Evolutionary conservation across 2,888 invertebrate species (phyloP), one percentile per base, ranked within the genome.

Genomic region (Pegoplata infirma): DNA sequence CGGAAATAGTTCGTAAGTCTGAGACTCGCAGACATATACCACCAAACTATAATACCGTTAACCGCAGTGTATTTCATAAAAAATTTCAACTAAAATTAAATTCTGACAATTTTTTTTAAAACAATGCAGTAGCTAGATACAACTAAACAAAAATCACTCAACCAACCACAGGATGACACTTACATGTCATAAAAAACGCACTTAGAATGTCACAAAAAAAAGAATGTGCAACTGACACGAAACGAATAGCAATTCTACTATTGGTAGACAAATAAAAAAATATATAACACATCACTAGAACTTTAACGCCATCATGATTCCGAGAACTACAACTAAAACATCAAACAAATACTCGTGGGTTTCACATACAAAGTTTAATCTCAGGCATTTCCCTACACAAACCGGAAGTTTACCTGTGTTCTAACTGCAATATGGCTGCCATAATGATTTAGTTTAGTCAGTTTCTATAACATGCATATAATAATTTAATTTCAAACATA

Each of bases 401-500:
- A 73, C 78, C 80, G 78, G 73, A 78, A 81, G 68, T 67, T 25
- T 53, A 77, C 56, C 23, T 56, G 66, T 68, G 63, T 73, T 59
- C 63, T 59, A 64, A 40, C 46, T 68, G 68, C 67, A 73, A 58
- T 64, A 68, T 73, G 51, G 46, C 64, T 51, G 68, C 44, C 63
- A 74, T 78, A 19, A 59, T 59, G 32, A 63, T 76, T 63, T 16
- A 8, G 47, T 63, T 61, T 47, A n/a, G n/a, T n/a, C n/a, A n/a
- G 17, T 0, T 14, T 14, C 23, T 44, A 40, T 0, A 40, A 23
- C n/a, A 51, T 51, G 51, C 21, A 32, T 32, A 32, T 32, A 10
- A 10, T 10, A 4, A 10, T n/a, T 21, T 14, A 49, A 49, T 6
- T 7, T 14, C 7, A 19, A 61, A 36, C 44, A 28, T 71, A n/a